phyloP scores from a whole-genome alignment of 2,113 vertebrate species.

The Tupaia chinensis region DNA sequence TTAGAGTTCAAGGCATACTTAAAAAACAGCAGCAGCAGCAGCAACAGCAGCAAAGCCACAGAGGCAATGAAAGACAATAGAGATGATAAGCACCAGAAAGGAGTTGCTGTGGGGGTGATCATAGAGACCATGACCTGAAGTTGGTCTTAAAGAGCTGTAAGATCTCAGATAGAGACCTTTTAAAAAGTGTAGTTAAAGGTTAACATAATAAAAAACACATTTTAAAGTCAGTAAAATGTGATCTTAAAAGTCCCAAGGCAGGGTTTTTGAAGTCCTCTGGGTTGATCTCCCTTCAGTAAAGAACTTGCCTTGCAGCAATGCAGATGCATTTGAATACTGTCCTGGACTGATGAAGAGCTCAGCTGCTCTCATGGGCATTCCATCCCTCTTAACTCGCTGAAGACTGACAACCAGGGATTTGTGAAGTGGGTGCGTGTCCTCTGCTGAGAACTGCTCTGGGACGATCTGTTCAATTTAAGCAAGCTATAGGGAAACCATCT shows the following conservation, averaged over 20 bases:
- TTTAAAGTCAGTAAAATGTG: constrained; percentile 31
- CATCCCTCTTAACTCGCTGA: neutral
- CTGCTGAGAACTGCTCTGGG: neutral
- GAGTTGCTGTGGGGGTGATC: neutral
- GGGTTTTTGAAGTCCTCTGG: constrained; percentile 17
- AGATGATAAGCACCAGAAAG: neutral
- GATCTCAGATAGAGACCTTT: neutral
- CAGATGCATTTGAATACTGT: neutral
- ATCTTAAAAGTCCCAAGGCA: neutral
- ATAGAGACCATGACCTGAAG: neutral
- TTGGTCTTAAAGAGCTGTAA: neutral
- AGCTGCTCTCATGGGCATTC: constrained; percentile 41
- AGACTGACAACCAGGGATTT: constrained; percentile 50
- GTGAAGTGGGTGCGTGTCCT: constrained; percentile 31
- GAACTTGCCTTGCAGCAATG: constrained; percentile 8
- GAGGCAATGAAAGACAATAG: neutral
- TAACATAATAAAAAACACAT: neutral
- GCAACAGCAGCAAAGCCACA: neutral
- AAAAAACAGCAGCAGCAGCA: neutral
- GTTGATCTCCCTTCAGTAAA: neutral
- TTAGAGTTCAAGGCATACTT: neutral
- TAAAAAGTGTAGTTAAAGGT: neutral
- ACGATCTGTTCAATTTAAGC: neutral
- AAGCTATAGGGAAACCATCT: constrained; percentile 52
- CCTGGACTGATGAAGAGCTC: neutral